Evolutionary conservation across 2,113 vertebrate genomes (phyloP).

Genomic region (Halcyon senegalensis): DNA sequence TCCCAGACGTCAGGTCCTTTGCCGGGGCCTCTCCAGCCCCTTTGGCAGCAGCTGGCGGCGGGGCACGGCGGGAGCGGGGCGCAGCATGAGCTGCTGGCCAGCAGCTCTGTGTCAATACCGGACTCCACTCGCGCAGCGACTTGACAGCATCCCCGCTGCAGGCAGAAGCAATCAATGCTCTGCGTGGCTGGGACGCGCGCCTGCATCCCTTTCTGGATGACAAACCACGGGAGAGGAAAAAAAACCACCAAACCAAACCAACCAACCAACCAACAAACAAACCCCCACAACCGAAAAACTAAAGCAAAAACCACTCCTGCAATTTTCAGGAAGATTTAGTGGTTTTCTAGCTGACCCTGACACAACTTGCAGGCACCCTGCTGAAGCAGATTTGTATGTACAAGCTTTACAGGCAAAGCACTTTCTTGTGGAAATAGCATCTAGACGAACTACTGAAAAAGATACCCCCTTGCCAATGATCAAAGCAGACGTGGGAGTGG

Average conservation of each 20-base stretch:
- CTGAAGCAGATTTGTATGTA: neutral
- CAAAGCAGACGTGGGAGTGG: neutral
- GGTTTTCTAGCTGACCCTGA: neutral
- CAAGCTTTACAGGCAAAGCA: neutral
- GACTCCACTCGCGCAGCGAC: constrained; percentile 84
- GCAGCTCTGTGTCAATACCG: constrained; percentile 85
- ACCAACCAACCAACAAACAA: neutral
- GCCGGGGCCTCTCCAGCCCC: constrained; percentile 49
- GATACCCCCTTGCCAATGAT: neutral
- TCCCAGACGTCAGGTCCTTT: constrained; percentile 28
- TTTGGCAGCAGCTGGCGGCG: constrained; percentile 73
- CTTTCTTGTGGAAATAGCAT: constrained; percentile 4
- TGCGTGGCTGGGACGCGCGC: constrained; percentile 78
- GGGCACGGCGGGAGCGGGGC: constrained; percentile 64
- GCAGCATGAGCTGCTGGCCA: constrained; percentile 76
- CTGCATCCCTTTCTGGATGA: constrained; percentile 62
- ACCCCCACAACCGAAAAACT: neutral
- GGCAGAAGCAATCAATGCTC: constrained; percentile 89
- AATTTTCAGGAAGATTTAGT: neutral
- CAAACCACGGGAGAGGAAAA: neutral
- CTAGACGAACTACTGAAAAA: neutral
- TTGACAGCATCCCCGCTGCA: constrained; percentile 87
- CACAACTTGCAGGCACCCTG: neutral
- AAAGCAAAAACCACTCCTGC: neutral
- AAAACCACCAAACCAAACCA: neutral